Base-by-base conservation (phyloP, 2,888 invertebrate genomes). In the Napeogenes sylphis region DNA sequence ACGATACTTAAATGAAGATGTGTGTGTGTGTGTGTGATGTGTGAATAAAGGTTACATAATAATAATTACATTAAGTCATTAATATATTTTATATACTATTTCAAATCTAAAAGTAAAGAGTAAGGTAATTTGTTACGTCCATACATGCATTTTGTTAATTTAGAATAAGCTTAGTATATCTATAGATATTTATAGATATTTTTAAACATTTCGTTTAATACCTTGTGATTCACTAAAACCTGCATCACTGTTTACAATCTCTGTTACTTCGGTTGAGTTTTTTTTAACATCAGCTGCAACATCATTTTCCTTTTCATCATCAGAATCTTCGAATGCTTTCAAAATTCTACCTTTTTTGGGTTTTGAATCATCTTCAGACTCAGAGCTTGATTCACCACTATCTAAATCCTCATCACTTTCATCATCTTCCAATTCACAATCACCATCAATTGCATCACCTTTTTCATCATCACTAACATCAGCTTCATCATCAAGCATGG, bases 311-410 rank as follows among this genome's bases (percentile, higher is more conserved):
- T 47, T 33, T 70, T 90, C 90, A 68, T 90, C 89, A 74, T 90
- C 90, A 2, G 90, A 90, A 74, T 90, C 90, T 74, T 88, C 89
- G 74, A 90, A 90, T 0, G 90, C 90, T 74, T 89, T 90, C 58
- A 90, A 76, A 66, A 90, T 90, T 71, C 90, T 82, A 3, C 89
- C 81, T 70, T 84, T 90, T 66, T 78, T 87, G 14, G 77, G 74
- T 58, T 77, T 83, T 4, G 61, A 64, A 65, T 80, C 73, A 46
- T 76, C 73, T 66, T 84, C 83, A 4, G 85, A 83, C 65, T 83
- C 83, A 35, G 83, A 84, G 5, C 77, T 81, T 33, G 80, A 77
- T 57, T 78, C 78, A 58, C 78, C 79, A 55, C 79, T 80, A 57
- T 80, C 76, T 64, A 73, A 71, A 10, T 78, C 80, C 46, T 73